Conservation (phyloP, 2,797 vertebrate species). For the Gouania willdenowi region DNA sequence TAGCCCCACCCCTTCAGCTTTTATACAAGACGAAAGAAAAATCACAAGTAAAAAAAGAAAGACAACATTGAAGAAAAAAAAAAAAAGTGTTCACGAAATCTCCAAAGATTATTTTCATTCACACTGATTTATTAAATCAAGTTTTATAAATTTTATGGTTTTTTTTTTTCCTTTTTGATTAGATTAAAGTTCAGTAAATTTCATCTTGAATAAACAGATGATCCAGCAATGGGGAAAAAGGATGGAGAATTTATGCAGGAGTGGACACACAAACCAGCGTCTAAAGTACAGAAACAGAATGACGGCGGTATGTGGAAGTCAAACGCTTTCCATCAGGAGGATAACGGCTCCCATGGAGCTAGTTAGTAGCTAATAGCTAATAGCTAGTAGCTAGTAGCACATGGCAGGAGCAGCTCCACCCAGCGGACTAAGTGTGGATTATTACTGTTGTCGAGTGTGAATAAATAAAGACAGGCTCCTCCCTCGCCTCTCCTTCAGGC, state of each 20-base stretch:
- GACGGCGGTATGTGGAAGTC: conserved; percentile 19
- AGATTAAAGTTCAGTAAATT: conserved; percentile 41
- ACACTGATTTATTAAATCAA: conserved; percentile 38
- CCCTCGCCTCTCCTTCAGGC: conserved; percentile 49
- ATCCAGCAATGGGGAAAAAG: conserved; percentile 36
- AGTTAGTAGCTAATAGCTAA: conserved; percentile 46
- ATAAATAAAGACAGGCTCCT: conserved; percentile 85
- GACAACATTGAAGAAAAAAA: conserved; percentile 23
- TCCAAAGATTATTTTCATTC: conserved; percentile 54
- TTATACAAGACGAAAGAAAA: conserved; percentile 35
- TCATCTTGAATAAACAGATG: conserved; percentile 54
- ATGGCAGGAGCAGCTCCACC: conserved; percentile 68
- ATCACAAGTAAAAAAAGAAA: conserved; percentile 47
- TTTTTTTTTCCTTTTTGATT: conserved; percentile 35
- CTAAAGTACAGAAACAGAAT: conserved; percentile 50
- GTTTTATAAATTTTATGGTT: no score
- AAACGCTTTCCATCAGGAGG: conserved; percentile 7
- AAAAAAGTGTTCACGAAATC: conserved; percentile 54
- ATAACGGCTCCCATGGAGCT: conserved; percentile 8
- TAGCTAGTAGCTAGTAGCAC: no score
- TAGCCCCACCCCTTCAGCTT: conserved; percentile 29
- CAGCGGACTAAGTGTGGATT: no score
- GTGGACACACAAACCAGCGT: conserved; percentile 46
- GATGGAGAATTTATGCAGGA: conserved; percentile 40
- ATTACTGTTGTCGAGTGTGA: conserved; percentile 67